Evolutionary conservation across 2,113 vertebrate genomes (phyloP), one percentile per base, ranked within the genome.

Genomic region (Conger conger): DNA sequence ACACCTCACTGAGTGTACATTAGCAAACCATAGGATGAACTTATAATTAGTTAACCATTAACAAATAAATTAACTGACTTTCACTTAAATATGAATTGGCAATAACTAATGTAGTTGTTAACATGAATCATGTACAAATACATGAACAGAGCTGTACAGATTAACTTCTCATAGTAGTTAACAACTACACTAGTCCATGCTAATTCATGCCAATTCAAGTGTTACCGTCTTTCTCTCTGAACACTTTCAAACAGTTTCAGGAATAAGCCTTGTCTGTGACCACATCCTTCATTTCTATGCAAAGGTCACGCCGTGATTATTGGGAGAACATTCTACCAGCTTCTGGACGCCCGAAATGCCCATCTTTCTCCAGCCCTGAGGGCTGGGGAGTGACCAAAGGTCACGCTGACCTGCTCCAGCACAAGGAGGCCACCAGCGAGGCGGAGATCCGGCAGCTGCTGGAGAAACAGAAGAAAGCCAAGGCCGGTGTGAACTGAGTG

Each of bases 381-480:
- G 87, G 91, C 79, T 99, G 98, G 98, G 97, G 98, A 3, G 94
- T 99, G 91, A 99, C 97, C 90, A 98, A 96, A 90, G 98, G 98
- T 86, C 93, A 97, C n/a, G 83, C 84, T 0, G 96, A 97, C 84
- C 94, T 99, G 90, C 96, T 98, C 94, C 98, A 99, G 92, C 97
- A 99, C 93, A 97, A 94, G 86, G 98, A 99, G 91, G 96, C 97
- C 86, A 99, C 98, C 33, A 96, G 68, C 13, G 68, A 33, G 68
- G 5, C 30, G 68, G 68, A 73, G 68, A 73, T 73, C 68, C 27
- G n/a, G 9, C 68, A 73, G 15, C 30, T 42, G 63, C 68, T 83
- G 38, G 82, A 83, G 38, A 76, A 76, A 63, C 82, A 83, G 68
- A 83, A 83, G 82, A 83, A 76, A 42, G 68, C 82, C 68, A 83